Base-by-base conservation (phyloP, 2,113 vertebrate genomes). In the Callipepla californica region DNA sequence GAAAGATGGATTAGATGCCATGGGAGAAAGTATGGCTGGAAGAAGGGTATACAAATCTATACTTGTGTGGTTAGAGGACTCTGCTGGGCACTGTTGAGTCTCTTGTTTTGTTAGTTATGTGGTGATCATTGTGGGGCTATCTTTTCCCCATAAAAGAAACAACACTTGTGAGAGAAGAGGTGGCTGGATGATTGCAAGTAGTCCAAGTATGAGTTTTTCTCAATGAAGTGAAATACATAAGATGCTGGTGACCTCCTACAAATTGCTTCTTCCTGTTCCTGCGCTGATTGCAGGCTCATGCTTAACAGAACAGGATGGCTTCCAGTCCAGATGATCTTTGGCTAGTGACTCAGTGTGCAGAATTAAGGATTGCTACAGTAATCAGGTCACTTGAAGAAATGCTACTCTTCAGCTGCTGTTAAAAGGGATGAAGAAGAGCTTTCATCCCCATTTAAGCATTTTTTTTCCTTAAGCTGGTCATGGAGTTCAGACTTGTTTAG, bases 41-140 rank as follows among this genome's bases (percentile, higher is more conserved):
- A 63, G 13, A 77, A 36, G 11, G 10, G 6, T 47, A 38, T n/a
- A 75, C 32, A 25, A 7, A 34, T 59, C 47, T 80, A 7, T 19
- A 20, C 14, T 83, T 3, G 3, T 0, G 0, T 19, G 45, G 32
- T 16, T 75, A n/a, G 42, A 62, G 30, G 51, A 63, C 3, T 8
- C 4, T 38, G 40, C 30, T 36, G 6, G 32, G 28, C 4, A 0
- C 8, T 53, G 42, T 11, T 22, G 30, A 45, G 36, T 28, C 58
- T 15, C 21, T 40, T 32, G 4, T n/a, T 55, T 58, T 25, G 4
- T 1, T 9, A 13, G 44, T 28, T 14, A 21, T 0, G 0, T 21
- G 32, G 5, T 50, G 28, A 15, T 68, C 48, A 6, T 30, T 63
- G 28, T 50, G 30, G 55, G 50, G 23, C 32, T 5, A 3, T 1